Base-by-base conservation (phyloP, 2,797 vertebrate species). In the Fistularia commersonii region DNA sequence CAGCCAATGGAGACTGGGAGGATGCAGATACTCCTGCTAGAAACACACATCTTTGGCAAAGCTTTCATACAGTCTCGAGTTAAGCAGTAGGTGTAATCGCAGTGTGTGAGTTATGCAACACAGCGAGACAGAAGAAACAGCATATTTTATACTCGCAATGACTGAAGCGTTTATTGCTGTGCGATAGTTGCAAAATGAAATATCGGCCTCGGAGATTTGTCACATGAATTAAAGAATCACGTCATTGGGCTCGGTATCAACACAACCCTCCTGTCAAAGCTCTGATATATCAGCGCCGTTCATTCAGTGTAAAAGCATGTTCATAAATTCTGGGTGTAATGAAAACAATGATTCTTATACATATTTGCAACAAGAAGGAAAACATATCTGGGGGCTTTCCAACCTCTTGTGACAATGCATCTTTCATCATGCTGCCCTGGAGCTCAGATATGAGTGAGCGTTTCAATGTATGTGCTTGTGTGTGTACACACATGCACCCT, bases 11-110 rank as follows among this genome's bases (percentile, higher is more conserved):
- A 80, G 77, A 74, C 71, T 71, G 85, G 75, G 84, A 87, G 85
- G 89, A 86, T 90, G 75, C 67, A 90, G 72, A 80, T 69, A 79
- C 86, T 66, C 52, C 35, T 84, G 79, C 79, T 70, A 51, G 50
- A 88, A 87, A 90, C 85, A 88, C 89, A 89, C 79, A 76, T 86
- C 83, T 86, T 87, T 66, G 68, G 46, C 60, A 69, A 35, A 61
- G 56, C 54, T 45, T 69, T 61, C 56, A 43, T 38, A 33, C 8
- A 54, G 42, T 66, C 66, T 64, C 67, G 69, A 62, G 54, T 54
- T 33, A 47, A 33, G 13, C 38, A 44, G 45, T 46, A 48, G 45
- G 44, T 51, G 31, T 49, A 14, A 54, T 48, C 41, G 46, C 48
- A 53, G 1, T 49, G 43, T 64, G 6, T 23, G 13, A 61, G 6